Percentiles rank a stretch among this genome's conserved stretches.
Evolutionary conservation across 2,113 vertebrate species (phyloP).

Genomic region (Sciurus niger): DNA sequence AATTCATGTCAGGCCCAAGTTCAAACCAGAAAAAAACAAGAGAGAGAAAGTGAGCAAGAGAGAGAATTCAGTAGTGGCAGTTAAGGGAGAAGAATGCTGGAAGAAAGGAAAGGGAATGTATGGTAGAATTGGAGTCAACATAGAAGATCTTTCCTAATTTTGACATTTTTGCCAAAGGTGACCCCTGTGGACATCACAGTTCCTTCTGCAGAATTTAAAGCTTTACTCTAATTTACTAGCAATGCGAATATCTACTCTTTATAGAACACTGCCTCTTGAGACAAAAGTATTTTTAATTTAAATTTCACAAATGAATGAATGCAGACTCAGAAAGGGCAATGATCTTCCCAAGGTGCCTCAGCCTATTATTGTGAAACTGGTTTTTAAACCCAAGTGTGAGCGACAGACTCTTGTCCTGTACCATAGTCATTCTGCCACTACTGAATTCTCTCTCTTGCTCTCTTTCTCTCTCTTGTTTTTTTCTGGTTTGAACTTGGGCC

Average conservation of each 20-base stretch:
- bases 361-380: not conserved
- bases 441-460: not conserved
- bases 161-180: constrained; percentile 20
- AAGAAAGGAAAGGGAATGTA: not conserved
- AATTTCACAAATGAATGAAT: not conserved
- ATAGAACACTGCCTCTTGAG: not conserved
- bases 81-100: not conserved
- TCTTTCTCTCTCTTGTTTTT: not conserved
- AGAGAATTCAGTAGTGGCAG: not conserved
- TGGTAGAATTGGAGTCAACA: constrained; percentile 20
- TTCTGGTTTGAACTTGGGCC: constrained; percentile 7
- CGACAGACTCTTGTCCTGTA: not conserved
- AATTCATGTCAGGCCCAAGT: not conserved
- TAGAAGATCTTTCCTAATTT: constrained; percentile 32
- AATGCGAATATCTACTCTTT: not conserved
- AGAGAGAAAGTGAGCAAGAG: not conserved
- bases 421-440: not conserved
- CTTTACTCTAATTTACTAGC: constrained; percentile 41
- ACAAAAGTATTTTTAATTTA: not conserved
- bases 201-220: not conserved
- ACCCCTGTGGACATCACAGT: not conserved
- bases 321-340: constrained; percentile 22
- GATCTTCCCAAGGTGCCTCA: constrained; percentile 1
- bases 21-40: not conserved
- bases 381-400: not conserved